These are phyloP conservation scores for Babylonia areolata DNA, from an alignment of 1,140 invertebrate genomes.

Conservation along the genomic window DNA sequence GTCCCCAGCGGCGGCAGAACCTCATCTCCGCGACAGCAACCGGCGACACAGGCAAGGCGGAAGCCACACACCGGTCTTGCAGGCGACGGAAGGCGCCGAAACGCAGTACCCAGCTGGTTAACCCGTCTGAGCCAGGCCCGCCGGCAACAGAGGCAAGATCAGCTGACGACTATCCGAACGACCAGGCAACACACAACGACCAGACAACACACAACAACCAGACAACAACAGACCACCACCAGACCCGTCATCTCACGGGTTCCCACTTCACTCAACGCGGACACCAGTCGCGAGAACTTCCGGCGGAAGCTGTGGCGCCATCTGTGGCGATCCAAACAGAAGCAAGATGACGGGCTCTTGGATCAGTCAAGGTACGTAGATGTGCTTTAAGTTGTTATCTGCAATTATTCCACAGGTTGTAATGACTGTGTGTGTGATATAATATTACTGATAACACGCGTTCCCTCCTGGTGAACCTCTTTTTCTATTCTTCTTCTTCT, in stretches of 20 bases:
- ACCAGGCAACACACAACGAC: not conserved
- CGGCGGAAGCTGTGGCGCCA: constrained; percentile 16
- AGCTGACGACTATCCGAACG: not conserved
- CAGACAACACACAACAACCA: no score
- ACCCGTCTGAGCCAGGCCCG: not conserved
- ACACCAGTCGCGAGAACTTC: not conserved
- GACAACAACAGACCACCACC: no score
- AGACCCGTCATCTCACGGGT: no score
- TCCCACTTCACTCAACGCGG: not conserved
- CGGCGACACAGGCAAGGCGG: not conserved
- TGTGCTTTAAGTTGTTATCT: no score
- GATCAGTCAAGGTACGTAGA: no score
- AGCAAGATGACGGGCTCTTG: not conserved
- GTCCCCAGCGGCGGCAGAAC: not conserved
- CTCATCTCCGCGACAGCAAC: not conserved
- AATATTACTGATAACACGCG: no score
- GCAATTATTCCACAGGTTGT: no score
- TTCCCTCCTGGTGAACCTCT: no score
- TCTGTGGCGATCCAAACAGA: not conserved
- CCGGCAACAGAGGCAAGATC: no score
- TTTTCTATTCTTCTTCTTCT: no score
- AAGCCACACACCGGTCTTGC: not conserved
- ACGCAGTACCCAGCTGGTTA: constrained; percentile 4
- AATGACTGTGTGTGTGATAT: no score
- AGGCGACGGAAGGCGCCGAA: not conserved